Evolutionary conservation across 2,113 vertebrate genomes (phyloP).

Genomic region (Myotis lucifugus): DNA sequence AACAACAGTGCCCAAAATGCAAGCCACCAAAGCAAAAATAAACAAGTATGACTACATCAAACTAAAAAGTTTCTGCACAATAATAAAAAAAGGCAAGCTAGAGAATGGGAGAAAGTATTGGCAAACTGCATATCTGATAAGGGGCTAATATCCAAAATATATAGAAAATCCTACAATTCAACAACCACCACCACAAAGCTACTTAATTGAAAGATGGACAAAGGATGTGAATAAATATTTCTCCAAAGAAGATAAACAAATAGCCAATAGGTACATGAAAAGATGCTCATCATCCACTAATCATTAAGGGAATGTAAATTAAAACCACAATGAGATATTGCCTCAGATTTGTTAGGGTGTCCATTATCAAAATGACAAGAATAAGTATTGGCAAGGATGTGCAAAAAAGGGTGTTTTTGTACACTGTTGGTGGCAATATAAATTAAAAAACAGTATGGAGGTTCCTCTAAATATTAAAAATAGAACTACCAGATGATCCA

Average conservation of each 20-base stretch:
- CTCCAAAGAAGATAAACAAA: background rate
- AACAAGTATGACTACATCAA: background rate
- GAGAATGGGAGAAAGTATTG: background rate
- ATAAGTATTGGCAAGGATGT: background rate
- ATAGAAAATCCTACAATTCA: background rate
- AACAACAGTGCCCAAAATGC: background rate
- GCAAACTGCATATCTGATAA: background rate
- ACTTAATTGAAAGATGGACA: background rate
- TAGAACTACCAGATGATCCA: background rate
- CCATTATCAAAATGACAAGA: background rate
- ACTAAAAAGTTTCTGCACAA: background rate
- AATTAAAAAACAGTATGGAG: background rate
- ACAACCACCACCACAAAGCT: background rate
- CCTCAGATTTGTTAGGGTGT: background rate
- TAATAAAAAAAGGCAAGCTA: background rate
- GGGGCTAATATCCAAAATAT: conserved; percentile 1
- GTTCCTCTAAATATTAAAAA: background rate
- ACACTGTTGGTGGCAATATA: background rate
- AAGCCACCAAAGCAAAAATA: background rate
- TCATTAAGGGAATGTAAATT: background rate
- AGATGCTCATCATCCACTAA: background rate
- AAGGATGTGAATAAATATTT: background rate
- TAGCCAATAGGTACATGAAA: background rate
- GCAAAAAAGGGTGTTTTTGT: background rate
- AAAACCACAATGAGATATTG: background rate